Conservation (phyloP, 2,888 invertebrate species). For the Salticus scenicus region DNA sequence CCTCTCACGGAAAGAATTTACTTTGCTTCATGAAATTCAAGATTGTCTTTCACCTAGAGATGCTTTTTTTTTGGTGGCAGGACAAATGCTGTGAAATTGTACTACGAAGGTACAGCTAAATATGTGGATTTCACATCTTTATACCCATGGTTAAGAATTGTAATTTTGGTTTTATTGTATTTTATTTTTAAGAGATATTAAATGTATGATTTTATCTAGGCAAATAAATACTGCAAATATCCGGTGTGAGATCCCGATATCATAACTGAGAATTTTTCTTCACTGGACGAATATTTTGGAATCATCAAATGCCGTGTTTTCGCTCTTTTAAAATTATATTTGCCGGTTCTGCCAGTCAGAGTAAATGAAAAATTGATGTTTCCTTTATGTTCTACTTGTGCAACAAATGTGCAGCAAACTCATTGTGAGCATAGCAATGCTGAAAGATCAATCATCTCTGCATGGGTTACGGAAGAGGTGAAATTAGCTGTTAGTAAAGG, state of each 20-base stretch:
- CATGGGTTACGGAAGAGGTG: slow-evolving; percentile 6
- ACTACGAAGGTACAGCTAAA: not conserved
- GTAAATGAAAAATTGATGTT: not conserved
- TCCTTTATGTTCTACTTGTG: not conserved
- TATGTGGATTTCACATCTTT: not conserved
- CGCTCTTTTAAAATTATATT: not conserved
- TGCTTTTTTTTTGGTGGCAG: slow-evolving; percentile 20
- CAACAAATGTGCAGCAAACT: not conserved
- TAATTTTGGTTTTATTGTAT: no score
- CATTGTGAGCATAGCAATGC: not conserved
- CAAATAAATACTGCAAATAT: not conserved
- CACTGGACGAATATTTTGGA: not conserved
- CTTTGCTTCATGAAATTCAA: not conserved
- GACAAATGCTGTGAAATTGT: not conserved
- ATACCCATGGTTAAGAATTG: not conserved
- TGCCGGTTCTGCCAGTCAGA: not conserved
- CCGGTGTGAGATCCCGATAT: not conserved
- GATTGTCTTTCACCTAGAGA: slow-evolving; percentile 2
- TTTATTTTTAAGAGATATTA: no score
- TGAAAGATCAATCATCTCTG: not conserved
- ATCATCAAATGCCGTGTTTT: not conserved
- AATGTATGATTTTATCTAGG: not conserved
- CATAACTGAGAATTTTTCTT: not conserved
- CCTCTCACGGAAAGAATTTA: not conserved
- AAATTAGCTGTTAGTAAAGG: not conserved